These are phyloP conservation scores for Machimus atricapillus DNA, from an alignment of 2,888 invertebrate genomes.

Conservation along the genomic window DNA sequence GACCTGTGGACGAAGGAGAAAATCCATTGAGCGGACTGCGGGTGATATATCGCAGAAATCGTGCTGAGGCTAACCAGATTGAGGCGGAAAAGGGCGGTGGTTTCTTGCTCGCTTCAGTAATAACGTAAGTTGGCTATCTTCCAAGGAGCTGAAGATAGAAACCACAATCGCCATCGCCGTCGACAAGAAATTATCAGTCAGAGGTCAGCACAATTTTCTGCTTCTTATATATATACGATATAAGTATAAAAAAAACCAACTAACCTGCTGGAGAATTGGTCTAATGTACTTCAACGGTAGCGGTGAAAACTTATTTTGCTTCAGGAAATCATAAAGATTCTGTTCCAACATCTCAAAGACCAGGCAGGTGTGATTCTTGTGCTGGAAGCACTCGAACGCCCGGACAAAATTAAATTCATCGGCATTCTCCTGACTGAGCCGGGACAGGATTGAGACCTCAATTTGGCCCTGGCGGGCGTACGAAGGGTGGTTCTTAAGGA, in stretches of 20 bases:
- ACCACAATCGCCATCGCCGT: background rate
- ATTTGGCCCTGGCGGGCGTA: conserved; percentile 99
- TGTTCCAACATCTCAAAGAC: conserved; percentile 99
- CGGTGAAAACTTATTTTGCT: conserved; percentile 99
- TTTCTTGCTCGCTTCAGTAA: background rate
- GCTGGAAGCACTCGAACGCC: conserved; percentile 99
- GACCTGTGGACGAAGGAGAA: conserved; percentile 53
- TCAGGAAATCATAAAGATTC: conserved; percentile 99
- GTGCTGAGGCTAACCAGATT: background rate
- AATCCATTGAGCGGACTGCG: background rate
- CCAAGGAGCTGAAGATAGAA: background rate
- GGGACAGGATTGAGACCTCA: conserved; percentile 94
- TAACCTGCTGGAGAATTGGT: conserved; percentile 97
- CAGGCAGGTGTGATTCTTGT: conserved; percentile 98
- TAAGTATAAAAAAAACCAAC: background rate
- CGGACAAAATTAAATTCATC: conserved; percentile 99
- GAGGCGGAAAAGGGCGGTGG: background rate
- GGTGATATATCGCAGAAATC: background rate
- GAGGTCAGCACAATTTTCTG: background rate
- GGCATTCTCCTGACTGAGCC: conserved; percentile 95
- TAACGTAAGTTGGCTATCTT: background rate
- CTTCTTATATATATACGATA: background rate
- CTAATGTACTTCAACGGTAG: conserved; percentile 97
- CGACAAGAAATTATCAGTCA: background rate
- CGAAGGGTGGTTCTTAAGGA: conserved; percentile 99